Conservation (phyloP, 2,113 vertebrate species). For the Narcine bancroftii region DNA sequence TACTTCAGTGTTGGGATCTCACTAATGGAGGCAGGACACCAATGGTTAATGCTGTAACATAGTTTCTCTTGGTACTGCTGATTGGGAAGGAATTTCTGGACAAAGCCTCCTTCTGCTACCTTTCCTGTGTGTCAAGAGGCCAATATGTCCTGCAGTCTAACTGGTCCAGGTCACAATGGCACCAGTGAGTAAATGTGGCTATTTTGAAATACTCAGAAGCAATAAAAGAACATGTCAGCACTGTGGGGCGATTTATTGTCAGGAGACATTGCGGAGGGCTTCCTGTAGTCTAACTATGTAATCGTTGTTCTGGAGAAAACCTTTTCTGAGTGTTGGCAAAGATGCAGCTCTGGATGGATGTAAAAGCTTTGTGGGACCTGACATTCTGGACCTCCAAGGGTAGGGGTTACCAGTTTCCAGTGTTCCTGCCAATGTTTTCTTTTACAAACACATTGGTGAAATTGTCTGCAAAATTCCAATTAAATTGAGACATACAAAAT, state of each 20-base stretch:
- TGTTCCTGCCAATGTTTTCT: neutral
- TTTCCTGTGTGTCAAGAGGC: too few species aligned
- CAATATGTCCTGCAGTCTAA: neutral
- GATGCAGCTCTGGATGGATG: neutral
- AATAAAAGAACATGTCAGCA: neutral
- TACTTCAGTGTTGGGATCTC: too few species aligned
- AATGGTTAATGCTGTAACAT: too few species aligned
- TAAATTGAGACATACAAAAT: too few species aligned
- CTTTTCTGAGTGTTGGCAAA: neutral
- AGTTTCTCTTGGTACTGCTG: too few species aligned
- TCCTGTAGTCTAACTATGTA: neutral
- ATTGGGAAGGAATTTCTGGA: too few species aligned
- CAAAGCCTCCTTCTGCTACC: too few species aligned
- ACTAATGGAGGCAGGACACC: too few species aligned
- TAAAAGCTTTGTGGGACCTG: neutral
- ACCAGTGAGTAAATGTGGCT: neutral
- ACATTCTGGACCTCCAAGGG: neutral
- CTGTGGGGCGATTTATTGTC: neutral
- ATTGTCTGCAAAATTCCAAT: neutral
- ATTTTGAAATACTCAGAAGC: neutral
- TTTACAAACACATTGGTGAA: neutral
- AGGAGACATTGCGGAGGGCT: neutral
- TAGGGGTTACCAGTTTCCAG: neutral
- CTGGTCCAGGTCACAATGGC: neutral
- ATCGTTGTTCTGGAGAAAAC: neutral